phyloP scores from a whole-genome alignment of 30 jellyfish, hydroid and myxozoan species.

The Aurelia aurita complex sp. Pacific region DNA sequence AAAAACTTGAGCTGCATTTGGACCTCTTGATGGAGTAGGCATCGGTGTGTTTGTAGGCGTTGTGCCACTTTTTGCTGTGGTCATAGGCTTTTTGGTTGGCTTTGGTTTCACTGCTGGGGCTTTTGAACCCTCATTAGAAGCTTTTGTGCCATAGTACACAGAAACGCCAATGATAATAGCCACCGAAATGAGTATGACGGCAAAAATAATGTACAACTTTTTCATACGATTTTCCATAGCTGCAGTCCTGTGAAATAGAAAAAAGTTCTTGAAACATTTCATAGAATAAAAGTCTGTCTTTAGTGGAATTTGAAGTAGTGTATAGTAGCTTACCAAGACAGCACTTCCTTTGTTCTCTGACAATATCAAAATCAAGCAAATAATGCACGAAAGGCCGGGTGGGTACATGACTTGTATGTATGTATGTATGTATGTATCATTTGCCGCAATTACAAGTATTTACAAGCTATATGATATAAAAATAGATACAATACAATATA shows the following conservation, averaged over 20 bases:
- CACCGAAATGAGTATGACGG: constrained; percentile 20
- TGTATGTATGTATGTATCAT: no score
- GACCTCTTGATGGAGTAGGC: constrained; percentile 8
- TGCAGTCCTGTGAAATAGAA: constrained; percentile 26
- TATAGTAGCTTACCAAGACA: no score
- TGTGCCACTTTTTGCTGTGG: neutral
- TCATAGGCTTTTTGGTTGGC: constrained; percentile 6
- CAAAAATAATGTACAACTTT: constrained; percentile 34
- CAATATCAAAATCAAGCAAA: no score
- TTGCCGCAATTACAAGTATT: no score
- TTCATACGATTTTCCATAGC: constrained; percentile 36
- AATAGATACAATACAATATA: no score
- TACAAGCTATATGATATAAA: no score
- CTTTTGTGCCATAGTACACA: constrained; percentile 48
- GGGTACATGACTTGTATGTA: no score
- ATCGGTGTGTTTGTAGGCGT: no score
- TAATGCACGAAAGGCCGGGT: no score
- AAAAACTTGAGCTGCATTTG: constrained; percentile 60
- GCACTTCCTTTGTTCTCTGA: no score
- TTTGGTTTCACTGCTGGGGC: constrained; percentile 2
- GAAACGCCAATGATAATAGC: constrained; percentile 53
- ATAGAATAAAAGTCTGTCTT: no score
- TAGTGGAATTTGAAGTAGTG: no score
- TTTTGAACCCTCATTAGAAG: neutral
- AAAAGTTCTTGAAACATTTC: neutral